Evolutionary conservation across 2,113 vertebrate genomes (phyloP).

Genomic region (Sapayoa aenigma): DNA sequence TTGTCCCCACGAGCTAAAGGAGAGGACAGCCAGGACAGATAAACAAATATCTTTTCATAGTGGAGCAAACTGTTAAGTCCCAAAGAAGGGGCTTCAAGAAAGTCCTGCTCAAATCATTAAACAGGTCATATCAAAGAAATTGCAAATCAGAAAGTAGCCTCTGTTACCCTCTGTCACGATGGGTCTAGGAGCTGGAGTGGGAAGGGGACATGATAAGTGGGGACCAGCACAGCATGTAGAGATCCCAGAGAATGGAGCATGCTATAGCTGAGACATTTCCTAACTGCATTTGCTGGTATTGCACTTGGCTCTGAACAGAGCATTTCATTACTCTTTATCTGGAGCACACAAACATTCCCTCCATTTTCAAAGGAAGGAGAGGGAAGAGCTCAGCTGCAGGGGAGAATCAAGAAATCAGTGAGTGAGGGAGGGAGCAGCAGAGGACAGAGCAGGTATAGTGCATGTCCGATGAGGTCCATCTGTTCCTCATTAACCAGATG

Average conservation of each 20-base stretch:
- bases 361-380: constrained; percentile 14
- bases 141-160: neutral
- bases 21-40: neutral
- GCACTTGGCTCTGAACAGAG: neutral
- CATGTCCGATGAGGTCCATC: constrained; percentile 49
- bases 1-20: neutral
- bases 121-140: neutral
- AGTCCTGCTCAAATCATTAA: neutral
- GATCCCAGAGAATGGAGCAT: neutral
- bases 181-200: neutral
- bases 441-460: constrained; percentile 42
- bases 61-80: neutral
- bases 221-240: neutral
- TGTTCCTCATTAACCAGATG: constrained; percentile 71
- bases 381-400: constrained; percentile 12
- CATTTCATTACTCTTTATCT: neutral
- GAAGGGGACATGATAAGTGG: neutral
- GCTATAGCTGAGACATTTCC: neutral
- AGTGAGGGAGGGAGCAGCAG: neutral
- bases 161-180: neutral
- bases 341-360: neutral
- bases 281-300: neutral
- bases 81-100: neutral
- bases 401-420: constrained; percentile 22
- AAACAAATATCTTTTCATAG: neutral